Conservation (phyloP, 2,113 vertebrate genomes). For the Isichthys henryi region DNA sequence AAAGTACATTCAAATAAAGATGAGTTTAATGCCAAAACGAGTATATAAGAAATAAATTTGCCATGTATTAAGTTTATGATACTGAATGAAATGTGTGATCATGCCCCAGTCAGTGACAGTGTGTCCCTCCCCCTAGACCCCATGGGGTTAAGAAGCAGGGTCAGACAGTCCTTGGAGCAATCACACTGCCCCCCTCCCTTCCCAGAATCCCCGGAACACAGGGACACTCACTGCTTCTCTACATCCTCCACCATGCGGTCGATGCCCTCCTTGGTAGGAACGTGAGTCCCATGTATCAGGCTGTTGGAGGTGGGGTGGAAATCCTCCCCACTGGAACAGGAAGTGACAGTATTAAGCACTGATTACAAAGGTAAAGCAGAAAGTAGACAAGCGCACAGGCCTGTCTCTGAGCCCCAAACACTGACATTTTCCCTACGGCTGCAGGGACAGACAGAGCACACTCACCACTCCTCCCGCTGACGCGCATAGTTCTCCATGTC, state of each 20-base stretch:
- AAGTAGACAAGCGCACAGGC: background rate
- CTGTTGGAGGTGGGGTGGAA: constrained; percentile 88
- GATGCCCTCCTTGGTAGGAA: constrained; percentile 76
- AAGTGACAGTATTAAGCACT: background rate
- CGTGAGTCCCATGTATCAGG: constrained; percentile 84
- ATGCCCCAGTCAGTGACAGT: no score
- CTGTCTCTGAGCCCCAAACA: background rate
- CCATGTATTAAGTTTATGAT: no score
- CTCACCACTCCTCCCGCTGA: constrained; percentile 76
- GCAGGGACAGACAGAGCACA: background rate
- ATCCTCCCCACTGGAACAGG: constrained; percentile 73
- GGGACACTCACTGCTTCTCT: constrained; percentile 85
- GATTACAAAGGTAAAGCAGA: background rate
- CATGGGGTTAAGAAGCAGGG: background rate
- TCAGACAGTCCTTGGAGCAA: background rate
- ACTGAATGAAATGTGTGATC: no score
- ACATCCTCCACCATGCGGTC: constrained; percentile 90
- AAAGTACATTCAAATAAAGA: no score
- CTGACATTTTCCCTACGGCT: background rate
- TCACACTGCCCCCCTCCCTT: background rate
- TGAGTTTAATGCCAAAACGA: no score
- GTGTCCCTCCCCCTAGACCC: no score
- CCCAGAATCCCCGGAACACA: background rate
- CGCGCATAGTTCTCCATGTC: constrained; percentile 80
- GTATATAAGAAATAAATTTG: no score